phyloP scores from a whole-genome alignment of 2,797 vertebrate genomes.

The Onychomys arenicola region DNA sequence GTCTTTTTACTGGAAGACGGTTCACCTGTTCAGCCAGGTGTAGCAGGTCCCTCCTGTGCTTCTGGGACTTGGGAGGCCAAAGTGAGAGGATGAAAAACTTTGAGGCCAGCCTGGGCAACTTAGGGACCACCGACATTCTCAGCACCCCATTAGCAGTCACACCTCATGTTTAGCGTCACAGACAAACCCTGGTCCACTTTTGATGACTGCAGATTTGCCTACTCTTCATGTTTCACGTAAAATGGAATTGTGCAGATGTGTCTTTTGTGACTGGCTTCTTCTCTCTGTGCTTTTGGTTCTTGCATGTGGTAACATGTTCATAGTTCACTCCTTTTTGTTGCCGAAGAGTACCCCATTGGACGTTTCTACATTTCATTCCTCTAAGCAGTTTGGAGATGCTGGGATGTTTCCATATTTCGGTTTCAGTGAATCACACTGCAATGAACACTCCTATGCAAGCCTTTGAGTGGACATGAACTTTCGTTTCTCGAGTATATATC shows the following conservation, averaged over 20 bases:
- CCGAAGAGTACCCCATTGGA: not conserved
- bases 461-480: constrained; percentile 2
- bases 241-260: not conserved
- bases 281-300: not conserved
- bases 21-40: not conserved
- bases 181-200: not conserved
- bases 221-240: not conserved
- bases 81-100: not conserved
- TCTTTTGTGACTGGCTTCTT: constrained; percentile 1
- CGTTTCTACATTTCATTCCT: not conserved
- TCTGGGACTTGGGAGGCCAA: not conserved
- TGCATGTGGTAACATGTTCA: not conserved
- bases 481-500: not conserved
- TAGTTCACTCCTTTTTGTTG: not conserved
- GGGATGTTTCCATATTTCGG: not conserved
- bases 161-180: not conserved
- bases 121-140: not conserved
- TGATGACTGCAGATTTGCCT: not conserved
- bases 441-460: not conserved
- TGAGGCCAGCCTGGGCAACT: not conserved
- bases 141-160: not conserved
- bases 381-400: not conserved
- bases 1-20: not conserved
- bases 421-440: not conserved
- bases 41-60: not conserved